phyloP scores from a whole-genome alignment of 1,140 invertebrate genomes.

The Coelopa frigida region DNA sequence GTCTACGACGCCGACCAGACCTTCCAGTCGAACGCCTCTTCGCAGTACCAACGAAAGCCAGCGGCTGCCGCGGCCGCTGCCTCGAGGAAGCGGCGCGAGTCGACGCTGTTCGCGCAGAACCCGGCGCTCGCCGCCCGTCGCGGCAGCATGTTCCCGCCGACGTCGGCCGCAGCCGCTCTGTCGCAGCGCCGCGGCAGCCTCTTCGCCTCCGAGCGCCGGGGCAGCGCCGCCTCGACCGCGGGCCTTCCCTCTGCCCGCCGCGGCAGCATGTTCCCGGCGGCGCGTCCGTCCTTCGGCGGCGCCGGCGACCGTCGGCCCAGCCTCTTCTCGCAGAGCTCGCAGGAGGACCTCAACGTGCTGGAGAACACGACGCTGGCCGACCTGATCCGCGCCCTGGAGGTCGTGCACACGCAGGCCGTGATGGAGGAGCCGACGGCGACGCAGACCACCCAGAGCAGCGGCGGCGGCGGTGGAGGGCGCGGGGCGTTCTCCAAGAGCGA shows the following conservation, averaged over 20 bases:
- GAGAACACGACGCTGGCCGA: slow-evolving; percentile 72
- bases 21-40: neutral
- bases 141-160: slow-evolving; percentile 32
- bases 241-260: slow-evolving; percentile 21
- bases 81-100: slow-evolving; percentile 27
- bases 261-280: slow-evolving; percentile 32
- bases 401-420: slow-evolving; percentile 48
- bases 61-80: slow-evolving; percentile 7
- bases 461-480: neutral
- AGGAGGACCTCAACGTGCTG: slow-evolving; percentile 54
- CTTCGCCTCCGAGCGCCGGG: slow-evolving; percentile 25
- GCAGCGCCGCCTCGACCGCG: slow-evolving; percentile 6
- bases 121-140: slow-evolving; percentile 24
- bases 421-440: slow-evolving; percentile 31
- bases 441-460: slow-evolving; percentile 8
- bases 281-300: slow-evolving; percentile 10
- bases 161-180: slow-evolving; percentile 15
- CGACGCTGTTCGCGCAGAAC: slow-evolving; percentile 38
- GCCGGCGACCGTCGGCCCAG: slow-evolving; percentile 44
- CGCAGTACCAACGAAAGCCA: slow-evolving; percentile 31
- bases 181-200: slow-evolving; percentile 46
- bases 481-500: neutral
- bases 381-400: slow-evolving; percentile 60
- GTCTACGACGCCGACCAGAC: neutral
- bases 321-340: slow-evolving; percentile 49